Conservation (phyloP, 2,113 vertebrate genomes). For the Cyprinodon variegatus region DNA sequence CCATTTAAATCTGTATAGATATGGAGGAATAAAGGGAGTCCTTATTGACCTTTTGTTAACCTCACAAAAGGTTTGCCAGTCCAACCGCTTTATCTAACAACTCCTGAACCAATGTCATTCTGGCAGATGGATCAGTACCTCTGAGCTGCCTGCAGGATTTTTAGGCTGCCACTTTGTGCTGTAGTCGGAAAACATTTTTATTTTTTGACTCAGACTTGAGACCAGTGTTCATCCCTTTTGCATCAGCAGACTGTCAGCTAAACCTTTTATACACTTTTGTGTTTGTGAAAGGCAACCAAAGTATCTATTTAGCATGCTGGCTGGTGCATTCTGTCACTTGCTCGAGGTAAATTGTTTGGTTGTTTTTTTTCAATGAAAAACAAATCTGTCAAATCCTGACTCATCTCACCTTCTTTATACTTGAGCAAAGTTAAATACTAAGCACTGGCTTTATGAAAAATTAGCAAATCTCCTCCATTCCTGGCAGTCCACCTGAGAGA, state of each 20-base stretch:
- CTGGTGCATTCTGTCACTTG: slow-evolving; percentile 28
- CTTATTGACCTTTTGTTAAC: slow-evolving; percentile 12
- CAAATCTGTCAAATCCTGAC: slow-evolving; percentile 50
- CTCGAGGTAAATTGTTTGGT: slow-evolving; percentile 38
- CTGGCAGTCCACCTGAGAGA: slow-evolving; percentile 20
- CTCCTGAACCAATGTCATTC: not conserved
- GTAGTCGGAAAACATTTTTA: slow-evolving; percentile 9
- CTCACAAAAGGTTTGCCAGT: slow-evolving; percentile 2
- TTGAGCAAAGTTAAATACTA: slow-evolving; percentile 34
- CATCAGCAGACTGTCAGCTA: slow-evolving; percentile 8
- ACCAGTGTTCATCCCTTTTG: slow-evolving; percentile 10
- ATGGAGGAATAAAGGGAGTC: not conserved
- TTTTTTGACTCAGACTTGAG: slow-evolving; percentile 24
- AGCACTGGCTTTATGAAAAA: slow-evolving; percentile 43
- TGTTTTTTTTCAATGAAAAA: slow-evolving; percentile 54
- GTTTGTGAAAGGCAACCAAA: slow-evolving; percentile 32
- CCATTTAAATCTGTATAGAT: slow-evolving; percentile 35
- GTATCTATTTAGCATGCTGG: slow-evolving; percentile 46
- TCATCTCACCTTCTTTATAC: slow-evolving; percentile 46
- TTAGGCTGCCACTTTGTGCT: slow-evolving; percentile 13
- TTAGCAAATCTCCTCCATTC: slow-evolving; percentile 26
- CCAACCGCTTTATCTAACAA: slow-evolving; percentile 14
- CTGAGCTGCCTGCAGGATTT: slow-evolving; percentile 16
- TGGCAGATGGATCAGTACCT: slow-evolving; percentile 6
- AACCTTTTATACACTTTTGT: slow-evolving; percentile 21